Evolutionary conservation across 2,113 vertebrate species (phyloP), one percentile per base, ranked within the genome.

Genomic region (Onychorhynchus coronatus): DNA sequence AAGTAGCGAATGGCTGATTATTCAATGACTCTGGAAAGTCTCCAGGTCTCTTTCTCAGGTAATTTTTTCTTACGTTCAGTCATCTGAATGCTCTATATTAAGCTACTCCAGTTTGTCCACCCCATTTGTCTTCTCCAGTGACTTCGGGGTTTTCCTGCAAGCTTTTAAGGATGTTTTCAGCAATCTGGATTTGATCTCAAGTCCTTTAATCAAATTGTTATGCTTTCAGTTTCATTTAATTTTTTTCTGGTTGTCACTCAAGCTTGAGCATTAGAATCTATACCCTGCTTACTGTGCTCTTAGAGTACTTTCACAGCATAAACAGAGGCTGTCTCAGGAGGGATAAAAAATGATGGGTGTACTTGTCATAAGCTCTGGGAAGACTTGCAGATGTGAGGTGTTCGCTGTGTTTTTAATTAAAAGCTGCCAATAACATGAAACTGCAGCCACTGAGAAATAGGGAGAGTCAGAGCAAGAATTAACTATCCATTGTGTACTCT

Each of bases 191-290:
- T 95, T 96, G 63, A 78, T 86, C 55, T 93, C 49, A 65, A 62
- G 46, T 95, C 89, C 83, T 90, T 16, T 67, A 82, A 91, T 94
- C 39, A 66, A 85, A 75, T 77, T 94, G 33, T 76, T 71, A 62
- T 49, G 41, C 61, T 89, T 95, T 89, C 70, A 76, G 6, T 63
- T 89, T 61, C 68, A n/a, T 71, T 66, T 83, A 31, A n/a, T 59
- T 65, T 58, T 89, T 80, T 65, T 73, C 59, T 71, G 27, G 24
- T 88, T 88, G 50, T 80, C 25, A 56, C 35, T 95, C 5, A 7
- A 37, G 19, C 35, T 39, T 53, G 31, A 81, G 55, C 6, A 3
- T 79, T 90, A 88, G 46, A 84, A 72, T n/a, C 37, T 80, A 20
- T 88, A 49, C 22, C 16, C 18, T 82, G 56, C 72, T 76, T 77